Evolutionary conservation across 2,888 invertebrate genomes (phyloP).

Genomic region (Iselma pallidipennis): DNA sequence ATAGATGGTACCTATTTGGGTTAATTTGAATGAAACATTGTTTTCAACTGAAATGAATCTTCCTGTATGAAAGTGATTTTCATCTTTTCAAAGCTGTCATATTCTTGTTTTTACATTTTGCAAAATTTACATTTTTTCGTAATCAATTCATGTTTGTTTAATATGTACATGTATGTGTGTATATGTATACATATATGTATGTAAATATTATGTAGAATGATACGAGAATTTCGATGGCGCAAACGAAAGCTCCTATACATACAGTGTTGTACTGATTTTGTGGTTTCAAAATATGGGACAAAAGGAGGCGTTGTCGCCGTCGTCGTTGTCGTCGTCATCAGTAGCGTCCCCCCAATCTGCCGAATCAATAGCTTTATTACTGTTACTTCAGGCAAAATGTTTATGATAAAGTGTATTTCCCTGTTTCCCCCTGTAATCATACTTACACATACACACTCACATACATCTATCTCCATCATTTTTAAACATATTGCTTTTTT

Average conservation of each 20-base stretch:
- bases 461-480: no score
- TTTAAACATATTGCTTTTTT: no score
- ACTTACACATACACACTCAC: no score
- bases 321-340: not conserved
- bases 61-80: no score
- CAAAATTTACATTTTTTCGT: no score
- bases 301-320: conserved; percentile 9
- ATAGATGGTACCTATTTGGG: no score
- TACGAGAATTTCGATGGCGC: no score
- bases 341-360: conserved; percentile 1
- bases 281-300: conserved; percentile 18
- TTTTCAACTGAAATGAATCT: no score
- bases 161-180: conserved; percentile 1
- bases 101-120: no score
- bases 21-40: no score
- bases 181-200: not conserved
- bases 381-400: conserved; percentile 26
- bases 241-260: not conserved
- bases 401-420: conserved; percentile 29
- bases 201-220: not conserved
- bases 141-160: not conserved
- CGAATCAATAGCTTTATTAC: conserved; percentile 25
- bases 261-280: not conserved
- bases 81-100: no score
- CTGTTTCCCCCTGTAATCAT: not conserved